These are phyloP conservation scores for Bergia sp. DNA, from an alignment of 92 coral and sea anemone genomes.

Conservation along the genomic window DNA sequence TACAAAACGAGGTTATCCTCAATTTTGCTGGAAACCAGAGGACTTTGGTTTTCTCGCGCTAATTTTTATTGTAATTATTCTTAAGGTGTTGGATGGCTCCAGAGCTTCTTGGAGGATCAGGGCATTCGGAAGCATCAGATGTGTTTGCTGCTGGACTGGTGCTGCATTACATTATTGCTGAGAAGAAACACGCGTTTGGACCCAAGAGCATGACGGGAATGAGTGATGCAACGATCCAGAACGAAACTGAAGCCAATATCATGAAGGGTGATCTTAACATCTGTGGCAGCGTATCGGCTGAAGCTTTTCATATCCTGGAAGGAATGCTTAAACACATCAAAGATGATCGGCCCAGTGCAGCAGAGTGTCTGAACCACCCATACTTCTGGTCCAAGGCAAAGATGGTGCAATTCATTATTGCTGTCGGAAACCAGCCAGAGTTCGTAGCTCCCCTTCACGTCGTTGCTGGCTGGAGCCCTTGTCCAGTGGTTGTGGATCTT, in stretches of 20 bases:
- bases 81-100: no score
- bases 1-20: not conserved
- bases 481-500: not conserved
- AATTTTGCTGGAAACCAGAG: not conserved
- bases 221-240: not conserved
- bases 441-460: not conserved
- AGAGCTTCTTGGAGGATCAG: no score
- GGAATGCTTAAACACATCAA: not conserved
- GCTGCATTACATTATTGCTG: not conserved
- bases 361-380: not conserved
- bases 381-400: not conserved
- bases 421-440: conserved; percentile 37
- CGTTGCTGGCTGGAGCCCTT: not conserved
- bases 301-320: not conserved
- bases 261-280: no score
- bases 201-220: not conserved
- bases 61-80: not conserved
- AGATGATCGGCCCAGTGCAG: not conserved
- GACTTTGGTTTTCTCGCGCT: not conserved
- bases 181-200: no score
- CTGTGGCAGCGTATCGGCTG: no score
- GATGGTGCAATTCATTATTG: not conserved
- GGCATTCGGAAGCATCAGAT: no score
- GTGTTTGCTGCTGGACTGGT: no score
- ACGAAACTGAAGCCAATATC: no score